Evolutionary conservation across 2,113 vertebrate species (phyloP).

Genomic region (Corythornis vintsioides): DNA sequence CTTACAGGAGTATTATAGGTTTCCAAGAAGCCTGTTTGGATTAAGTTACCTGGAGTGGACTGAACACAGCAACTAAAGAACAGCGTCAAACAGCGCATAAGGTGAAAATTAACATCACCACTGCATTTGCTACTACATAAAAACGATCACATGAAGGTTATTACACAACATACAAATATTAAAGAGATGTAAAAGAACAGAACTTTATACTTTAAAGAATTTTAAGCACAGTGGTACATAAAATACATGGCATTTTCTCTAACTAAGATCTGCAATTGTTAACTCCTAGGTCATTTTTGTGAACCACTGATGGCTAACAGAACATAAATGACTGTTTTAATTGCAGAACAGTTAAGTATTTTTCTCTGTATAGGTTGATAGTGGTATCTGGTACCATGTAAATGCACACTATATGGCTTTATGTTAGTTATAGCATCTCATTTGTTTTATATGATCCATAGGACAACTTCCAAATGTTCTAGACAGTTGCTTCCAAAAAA

Average conservation of each 20-base stretch:
- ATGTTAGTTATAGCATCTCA: background rate
- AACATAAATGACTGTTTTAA: background rate
- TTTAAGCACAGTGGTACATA: background rate
- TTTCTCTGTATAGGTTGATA: background rate
- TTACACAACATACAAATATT: background rate
- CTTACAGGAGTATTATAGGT: background rate
- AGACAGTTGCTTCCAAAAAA: background rate
- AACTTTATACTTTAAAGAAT: background rate
- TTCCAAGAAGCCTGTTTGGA: background rate
- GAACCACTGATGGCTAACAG: background rate
- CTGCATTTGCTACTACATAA: background rate
- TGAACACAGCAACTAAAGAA: background rate
- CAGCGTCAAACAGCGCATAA: background rate
- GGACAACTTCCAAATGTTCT: background rate
- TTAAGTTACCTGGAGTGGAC: background rate
- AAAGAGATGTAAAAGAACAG: background rate
- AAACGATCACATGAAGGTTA: background rate
- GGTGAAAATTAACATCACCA: background rate
- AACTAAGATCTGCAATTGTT: background rate
- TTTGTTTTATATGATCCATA: background rate
- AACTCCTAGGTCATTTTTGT: background rate
- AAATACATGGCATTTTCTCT: background rate
- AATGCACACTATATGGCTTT: background rate
- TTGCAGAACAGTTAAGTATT: background rate
- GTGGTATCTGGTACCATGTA: background rate